Percentiles rank a stretch among this genome's conserved stretches.
These are phyloP conservation scores for Takifugu flavidus DNA, from an alignment of 2,113 vertebrate species.

Conservation along the genomic window DNA sequence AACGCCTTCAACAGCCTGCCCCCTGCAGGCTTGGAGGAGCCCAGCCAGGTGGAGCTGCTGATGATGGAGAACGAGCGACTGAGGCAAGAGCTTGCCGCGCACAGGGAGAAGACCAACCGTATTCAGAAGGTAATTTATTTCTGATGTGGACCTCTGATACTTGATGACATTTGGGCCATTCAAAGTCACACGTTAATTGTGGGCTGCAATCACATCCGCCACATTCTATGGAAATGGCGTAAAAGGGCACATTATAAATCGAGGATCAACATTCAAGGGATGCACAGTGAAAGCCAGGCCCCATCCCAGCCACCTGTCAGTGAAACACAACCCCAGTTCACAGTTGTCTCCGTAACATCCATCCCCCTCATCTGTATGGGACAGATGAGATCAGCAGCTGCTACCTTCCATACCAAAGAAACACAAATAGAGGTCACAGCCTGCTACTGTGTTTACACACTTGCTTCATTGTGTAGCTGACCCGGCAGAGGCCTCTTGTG, in stretches of 20 bases:
- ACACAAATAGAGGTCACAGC: constrained; percentile 54
- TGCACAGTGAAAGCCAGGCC: constrained; percentile 14
- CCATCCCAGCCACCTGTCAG: constrained; percentile 44
- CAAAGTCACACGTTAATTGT: neutral
- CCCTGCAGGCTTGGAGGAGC: constrained; percentile 77
- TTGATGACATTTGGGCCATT: neutral
- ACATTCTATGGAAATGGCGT: neutral
- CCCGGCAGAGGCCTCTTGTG: constrained; percentile 36
- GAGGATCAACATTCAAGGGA: neutral
- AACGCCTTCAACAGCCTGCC: constrained; percentile 65
- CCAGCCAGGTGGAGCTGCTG: constrained; percentile 81
- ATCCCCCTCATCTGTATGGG: constrained; percentile 54
- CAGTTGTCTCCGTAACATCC: constrained; percentile 54
- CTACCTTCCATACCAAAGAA: constrained; percentile 40
- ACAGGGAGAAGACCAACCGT: constrained; percentile 81
- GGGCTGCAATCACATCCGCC: neutral
- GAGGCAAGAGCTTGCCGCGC: constrained; percentile 84
- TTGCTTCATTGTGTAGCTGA: constrained; percentile 54
- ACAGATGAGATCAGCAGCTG: constrained; percentile 64
- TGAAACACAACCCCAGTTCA: constrained; percentile 54
- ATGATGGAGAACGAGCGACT: constrained; percentile 90
- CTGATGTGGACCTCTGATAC: neutral
- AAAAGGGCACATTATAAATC: neutral
- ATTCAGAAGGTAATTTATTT: constrained; percentile 86
- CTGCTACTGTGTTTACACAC: constrained; percentile 64